These are phyloP conservation scores for Elegia similella DNA, from an alignment of 2,888 invertebrate species.

Conservation along the genomic window DNA sequence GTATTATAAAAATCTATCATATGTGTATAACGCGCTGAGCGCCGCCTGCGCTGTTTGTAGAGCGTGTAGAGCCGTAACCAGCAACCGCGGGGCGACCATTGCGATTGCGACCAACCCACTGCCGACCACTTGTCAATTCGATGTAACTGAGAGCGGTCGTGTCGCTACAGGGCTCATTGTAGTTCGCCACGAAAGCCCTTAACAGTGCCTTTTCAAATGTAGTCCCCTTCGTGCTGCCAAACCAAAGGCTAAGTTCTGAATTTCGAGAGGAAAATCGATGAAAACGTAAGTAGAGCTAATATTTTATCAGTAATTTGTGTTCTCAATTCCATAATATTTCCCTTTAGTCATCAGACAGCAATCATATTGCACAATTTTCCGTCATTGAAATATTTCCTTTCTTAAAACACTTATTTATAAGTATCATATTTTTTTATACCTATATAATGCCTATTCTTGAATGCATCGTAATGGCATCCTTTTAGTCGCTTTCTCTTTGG, in stretches of 20 bases:
- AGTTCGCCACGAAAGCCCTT: slow-evolving; percentile 77
- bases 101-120: slow-evolving; percentile 20
- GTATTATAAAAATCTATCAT: no score
- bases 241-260: slow-evolving; percentile 59
- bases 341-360: slow-evolving; percentile 18
- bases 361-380: slow-evolving; percentile 54
- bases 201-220: slow-evolving; percentile 78
- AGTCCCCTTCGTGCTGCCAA: slow-evolving; percentile 69
- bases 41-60: slow-evolving; percentile 19
- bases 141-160: slow-evolving; percentile 74
- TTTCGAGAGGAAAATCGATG: slow-evolving; percentile 75
- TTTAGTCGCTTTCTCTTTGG: slow-evolving; percentile 36
- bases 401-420: background rate
- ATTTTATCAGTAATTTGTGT: slow-evolving; percentile 26
- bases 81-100: slow-evolving; percentile 3
- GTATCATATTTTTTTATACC: no score
- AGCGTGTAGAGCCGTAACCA: slow-evolving; percentile 17
- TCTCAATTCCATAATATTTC: slow-evolving; percentile 27
- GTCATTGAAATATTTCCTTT: slow-evolving; percentile 14
- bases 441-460: no score
- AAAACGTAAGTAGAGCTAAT: slow-evolving; percentile 61
- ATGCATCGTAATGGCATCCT: slow-evolving; percentile 23
- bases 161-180: slow-evolving; percentile 75
- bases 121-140: slow-evolving; percentile 58
- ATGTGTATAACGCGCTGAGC: background rate